A percentile compares a stretch with the other conserved stretches of the same genome.
These are phyloP conservation scores for Villa cingulata DNA, from an alignment of 2,888 invertebrate species.

Conservation along the genomic window DNA sequence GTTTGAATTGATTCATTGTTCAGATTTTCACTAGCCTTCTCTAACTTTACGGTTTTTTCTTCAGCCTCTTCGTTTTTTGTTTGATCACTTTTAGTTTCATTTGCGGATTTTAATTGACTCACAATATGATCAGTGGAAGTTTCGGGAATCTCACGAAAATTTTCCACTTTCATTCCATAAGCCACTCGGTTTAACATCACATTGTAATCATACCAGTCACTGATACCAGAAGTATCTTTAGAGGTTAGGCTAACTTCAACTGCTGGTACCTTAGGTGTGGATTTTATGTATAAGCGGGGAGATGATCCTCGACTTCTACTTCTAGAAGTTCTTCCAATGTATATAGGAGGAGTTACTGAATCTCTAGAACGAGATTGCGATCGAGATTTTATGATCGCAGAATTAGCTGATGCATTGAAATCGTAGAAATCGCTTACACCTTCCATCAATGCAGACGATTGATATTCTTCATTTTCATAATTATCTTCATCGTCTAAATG, in stretches of 20 bases:
- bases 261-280: background rate
- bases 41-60: background rate
- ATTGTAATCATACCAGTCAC: constrained; percentile 21
- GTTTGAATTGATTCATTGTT: too few species aligned
- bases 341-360: background rate
- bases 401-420: constrained; percentile 31
- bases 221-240: constrained; percentile 7
- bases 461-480: background rate
- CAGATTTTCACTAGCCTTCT: background rate
- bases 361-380: constrained; percentile 18
- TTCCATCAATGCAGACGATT: constrained; percentile 19
- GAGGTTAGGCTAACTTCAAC: background rate
- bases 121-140: constrained; percentile 12
- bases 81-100: constrained; percentile 1
- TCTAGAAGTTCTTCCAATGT: background rate
- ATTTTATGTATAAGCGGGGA: constrained; percentile 14
- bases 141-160: constrained; percentile 4
- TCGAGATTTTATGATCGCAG: constrained; percentile 17
- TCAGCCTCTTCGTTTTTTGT: constrained; percentile 6
- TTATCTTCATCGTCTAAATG: background rate
- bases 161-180: background rate
- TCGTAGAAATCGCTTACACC: constrained; percentile 34
- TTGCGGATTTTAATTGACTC: background rate
- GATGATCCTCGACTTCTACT: constrained; percentile 18
- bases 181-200: constrained; percentile 23